phyloP scores from a whole-genome alignment of 1,140 invertebrate species.

The Brachionus plicatilis region DNA sequence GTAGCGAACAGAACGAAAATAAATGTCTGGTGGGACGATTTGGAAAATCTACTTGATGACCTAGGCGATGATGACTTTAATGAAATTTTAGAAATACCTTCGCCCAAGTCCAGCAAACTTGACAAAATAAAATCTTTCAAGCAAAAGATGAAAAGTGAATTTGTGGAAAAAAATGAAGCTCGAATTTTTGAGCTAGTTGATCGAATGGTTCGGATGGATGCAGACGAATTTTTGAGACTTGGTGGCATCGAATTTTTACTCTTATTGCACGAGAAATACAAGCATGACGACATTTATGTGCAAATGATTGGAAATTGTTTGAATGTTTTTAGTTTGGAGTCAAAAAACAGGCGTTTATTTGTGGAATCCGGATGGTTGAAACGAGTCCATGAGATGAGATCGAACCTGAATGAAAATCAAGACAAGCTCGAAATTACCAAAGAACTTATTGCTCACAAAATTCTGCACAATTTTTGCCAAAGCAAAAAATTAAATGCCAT shows the following conservation, averaged over 20 bases:
- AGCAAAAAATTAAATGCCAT: not conserved
- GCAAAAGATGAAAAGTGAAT: not conserved
- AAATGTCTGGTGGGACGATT: slow-evolving; percentile 10
- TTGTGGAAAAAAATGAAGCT: not conserved
- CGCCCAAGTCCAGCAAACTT: not conserved
- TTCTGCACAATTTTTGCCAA: not conserved
- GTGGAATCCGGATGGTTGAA: slow-evolving; percentile 33
- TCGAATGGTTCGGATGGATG: not conserved
- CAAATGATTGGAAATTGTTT: slow-evolving; percentile 6
- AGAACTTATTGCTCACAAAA: slow-evolving; percentile 11
- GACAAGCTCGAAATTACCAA: not conserved
- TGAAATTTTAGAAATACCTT: not conserved
- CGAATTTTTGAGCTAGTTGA: not conserved
- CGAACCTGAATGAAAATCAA: not conserved
- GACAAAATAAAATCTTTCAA: slow-evolving; percentile 14
- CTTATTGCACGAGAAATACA: slow-evolving; percentile 27
- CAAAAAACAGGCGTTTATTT: slow-evolving; percentile 6
- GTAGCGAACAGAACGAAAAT: not conserved
- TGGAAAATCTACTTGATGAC: slow-evolving; percentile 2
- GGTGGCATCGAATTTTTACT: slow-evolving; percentile 22
- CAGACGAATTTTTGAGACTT: not conserved
- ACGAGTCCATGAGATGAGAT: slow-evolving; percentile 2
- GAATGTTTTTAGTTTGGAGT: not conserved
- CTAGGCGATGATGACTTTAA: not conserved
- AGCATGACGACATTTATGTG: not conserved